Base-by-base conservation (phyloP, 1,140 invertebrate species). In the Pogonus chalceus region DNA sequence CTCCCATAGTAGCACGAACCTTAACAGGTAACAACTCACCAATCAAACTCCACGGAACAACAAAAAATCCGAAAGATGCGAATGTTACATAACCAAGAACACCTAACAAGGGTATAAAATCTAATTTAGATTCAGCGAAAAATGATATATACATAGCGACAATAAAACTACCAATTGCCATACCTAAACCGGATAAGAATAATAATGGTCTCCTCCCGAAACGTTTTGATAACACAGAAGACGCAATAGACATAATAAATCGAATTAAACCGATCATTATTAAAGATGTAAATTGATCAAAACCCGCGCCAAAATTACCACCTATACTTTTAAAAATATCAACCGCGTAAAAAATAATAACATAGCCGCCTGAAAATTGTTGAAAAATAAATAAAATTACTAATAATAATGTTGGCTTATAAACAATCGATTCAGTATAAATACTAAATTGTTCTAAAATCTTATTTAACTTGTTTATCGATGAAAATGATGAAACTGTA, bases 301-400 rank as follows among this genome's bases (percentile, higher is more conserved):
- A 63, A 20, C 62, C 66, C 18, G 58, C 57, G 2, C 72, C 67
- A 14, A 76, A 69, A 12, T 67, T 62, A 1, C 69, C 71, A 2
- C 71, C 72, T 12, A 79, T 65, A 56, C 72, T 63, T 20, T 68
- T 57, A 55, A 79, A 82, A 51, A 79, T 72, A 1, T 78, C 74
- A 1, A 81, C 76, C 0, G 82, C 79, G 60, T 85, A 86, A 61
- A 85, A 85, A 57, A 85, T 81, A 1, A 87, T 72, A 0, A 79
- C 78, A 65, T 87, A 82, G 26, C 70, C 68, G 10, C 80, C 80
- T 2, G 76, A 73, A 0, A 79, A 55, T 65, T 82, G 80, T 65
- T 82, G 80, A 2, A 80, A 68, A 0, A 76, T 18, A 55, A 82
- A 75, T 16, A 81, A 58, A 2, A 72, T 26, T 0, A 75, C 22